Evolutionary conservation across 1,140 invertebrate species (phyloP).

Genomic region (Aphaenogaster floridana): DNA sequence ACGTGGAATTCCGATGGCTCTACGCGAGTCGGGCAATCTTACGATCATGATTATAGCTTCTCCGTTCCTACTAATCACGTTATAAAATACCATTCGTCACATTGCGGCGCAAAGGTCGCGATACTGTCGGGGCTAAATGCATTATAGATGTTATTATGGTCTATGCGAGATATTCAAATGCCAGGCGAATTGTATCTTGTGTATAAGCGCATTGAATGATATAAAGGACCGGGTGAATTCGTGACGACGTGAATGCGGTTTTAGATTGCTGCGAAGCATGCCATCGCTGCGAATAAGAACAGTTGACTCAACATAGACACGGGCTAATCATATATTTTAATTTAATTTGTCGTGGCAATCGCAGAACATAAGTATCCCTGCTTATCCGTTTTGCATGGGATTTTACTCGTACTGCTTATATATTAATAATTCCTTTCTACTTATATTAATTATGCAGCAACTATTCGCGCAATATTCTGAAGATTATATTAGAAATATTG

Average conservation of each 20-base stretch:
- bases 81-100: constrained; percentile 16
- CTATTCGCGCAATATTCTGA: background rate
- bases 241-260: background rate
- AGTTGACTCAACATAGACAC: background rate
- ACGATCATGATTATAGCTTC: background rate
- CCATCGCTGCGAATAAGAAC: background rate
- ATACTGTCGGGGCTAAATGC: background rate
- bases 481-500: background rate
- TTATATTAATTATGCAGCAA: background rate
- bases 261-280: background rate
- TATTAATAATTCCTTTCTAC: background rate
- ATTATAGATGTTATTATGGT: background rate
- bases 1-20: too few relatives aligned
- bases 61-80: background rate
- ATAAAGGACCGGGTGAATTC: background rate
- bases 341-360: background rate
- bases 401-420: background rate
- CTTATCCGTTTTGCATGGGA: background rate
- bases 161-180: constrained; percentile 34
- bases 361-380: constrained; percentile 1
- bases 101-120: background rate
- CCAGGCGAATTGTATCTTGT: constrained; percentile 13
- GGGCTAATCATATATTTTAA: background rate
- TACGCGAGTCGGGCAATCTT: background rate
- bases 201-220: background rate